A percentile compares a stretch with the other conserved stretches of the same genome.
phyloP scores from a whole-genome alignment of 2,888 invertebrate species.

The Micoletzkya japonica region DNA sequence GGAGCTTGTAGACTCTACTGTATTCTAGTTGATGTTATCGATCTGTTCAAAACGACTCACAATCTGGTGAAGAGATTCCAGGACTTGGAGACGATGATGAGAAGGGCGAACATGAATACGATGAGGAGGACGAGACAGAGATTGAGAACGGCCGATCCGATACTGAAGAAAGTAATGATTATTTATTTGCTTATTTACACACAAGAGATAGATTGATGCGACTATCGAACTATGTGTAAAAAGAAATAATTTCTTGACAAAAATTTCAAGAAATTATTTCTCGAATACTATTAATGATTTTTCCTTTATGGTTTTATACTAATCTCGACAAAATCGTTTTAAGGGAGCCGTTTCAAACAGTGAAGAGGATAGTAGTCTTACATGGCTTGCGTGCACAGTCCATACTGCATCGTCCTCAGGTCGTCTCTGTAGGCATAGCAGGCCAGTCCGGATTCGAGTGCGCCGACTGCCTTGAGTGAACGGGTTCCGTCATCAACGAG shows the following conservation, averaged over 20 bases:
- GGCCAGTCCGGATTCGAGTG: slow-evolving; percentile 47
- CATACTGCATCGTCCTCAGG: slow-evolving; percentile 47
- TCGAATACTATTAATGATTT: too few species aligned
- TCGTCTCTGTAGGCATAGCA: slow-evolving; percentile 54
- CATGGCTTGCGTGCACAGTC: slow-evolving; percentile 57
- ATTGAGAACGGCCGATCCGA: slow-evolving; percentile 49
- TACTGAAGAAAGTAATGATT: slow-evolving; percentile 37
- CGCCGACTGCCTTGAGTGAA: slow-evolving; percentile 51
- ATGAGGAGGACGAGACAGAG: slow-evolving; percentile 52
- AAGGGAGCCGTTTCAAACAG: too few species aligned
- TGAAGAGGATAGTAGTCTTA: too few species aligned
- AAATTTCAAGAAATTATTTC: too few species aligned
- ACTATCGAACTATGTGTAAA: too few species aligned
- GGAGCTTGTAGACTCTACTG: not conserved
- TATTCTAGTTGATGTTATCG: not conserved
- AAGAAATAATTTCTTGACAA: too few species aligned
- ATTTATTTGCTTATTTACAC: too few species aligned
- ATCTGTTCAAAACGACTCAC: slow-evolving; percentile 39
- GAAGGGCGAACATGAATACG: slow-evolving; percentile 52
- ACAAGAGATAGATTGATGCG: too few species aligned
- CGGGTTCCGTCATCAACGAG: slow-evolving; percentile 48
- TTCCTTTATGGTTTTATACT: too few species aligned
- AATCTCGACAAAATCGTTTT: too few species aligned
- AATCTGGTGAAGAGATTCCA: slow-evolving; percentile 58
- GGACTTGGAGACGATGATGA: slow-evolving; percentile 57